These are phyloP conservation scores for Luscinia megarhynchos DNA, from an alignment of 2,797 vertebrate genomes.

Conservation along the genomic window DNA sequence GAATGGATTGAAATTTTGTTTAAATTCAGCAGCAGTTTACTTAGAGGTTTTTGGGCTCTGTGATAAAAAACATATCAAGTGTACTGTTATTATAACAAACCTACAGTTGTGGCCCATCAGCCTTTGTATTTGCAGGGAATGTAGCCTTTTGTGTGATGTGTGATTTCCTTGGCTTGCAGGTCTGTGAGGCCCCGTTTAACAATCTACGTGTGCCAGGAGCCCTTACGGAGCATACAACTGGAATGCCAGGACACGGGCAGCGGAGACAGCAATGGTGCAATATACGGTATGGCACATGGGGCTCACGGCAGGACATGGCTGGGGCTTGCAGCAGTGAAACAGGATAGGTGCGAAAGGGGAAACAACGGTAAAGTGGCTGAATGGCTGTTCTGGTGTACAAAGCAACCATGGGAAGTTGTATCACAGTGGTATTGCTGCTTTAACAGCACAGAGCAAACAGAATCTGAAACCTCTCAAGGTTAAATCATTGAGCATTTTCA, in stretches of 20 bases:
- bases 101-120: background rate
- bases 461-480: background rate
- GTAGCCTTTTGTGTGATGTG: fast-evolving
- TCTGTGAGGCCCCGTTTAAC: slow-evolving; percentile 92
- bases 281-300: slow-evolving; percentile 81
- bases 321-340: fast-evolving
- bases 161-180: slow-evolving; percentile 73
- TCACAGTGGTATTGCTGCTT: fast-evolving
- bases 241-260: slow-evolving; percentile 85
- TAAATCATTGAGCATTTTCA: background rate
- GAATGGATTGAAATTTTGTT: background rate
- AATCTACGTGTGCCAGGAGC: slow-evolving; percentile 93
- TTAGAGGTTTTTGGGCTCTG: background rate
- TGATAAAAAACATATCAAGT: background rate
- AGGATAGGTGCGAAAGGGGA: no score
- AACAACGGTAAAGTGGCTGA: fast-evolving
- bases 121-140: background rate
- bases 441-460: background rate
- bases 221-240: slow-evolving; percentile 79
- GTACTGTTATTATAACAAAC: background rate
- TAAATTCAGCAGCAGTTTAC: slow-evolving; percentile 4
- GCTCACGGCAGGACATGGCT: no score
- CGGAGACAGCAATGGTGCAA: slow-evolving; percentile 82
- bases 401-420: fast-evolving
- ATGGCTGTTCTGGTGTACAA: background rate